Evolutionary conservation across 2,888 invertebrate genomes (phyloP).

Genomic region (Lottia gigantea): DNA sequence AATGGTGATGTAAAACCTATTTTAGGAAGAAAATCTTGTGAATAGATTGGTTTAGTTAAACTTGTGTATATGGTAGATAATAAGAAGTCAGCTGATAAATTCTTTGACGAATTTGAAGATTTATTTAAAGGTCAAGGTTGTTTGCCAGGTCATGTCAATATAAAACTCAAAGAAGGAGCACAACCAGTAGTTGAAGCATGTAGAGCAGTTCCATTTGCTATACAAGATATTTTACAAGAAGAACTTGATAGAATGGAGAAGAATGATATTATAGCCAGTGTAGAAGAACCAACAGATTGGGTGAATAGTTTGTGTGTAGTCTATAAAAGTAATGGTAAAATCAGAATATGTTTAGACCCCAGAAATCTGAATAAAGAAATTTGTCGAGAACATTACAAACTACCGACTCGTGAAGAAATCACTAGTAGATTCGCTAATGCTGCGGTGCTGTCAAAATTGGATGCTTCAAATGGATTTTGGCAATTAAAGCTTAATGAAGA

Average conservation of each 20-base stretch:
- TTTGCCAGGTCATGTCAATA: slow-evolving; percentile 29
- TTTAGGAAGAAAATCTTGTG: slow-evolving; percentile 17
- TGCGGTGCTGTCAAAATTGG: slow-evolving; percentile 32
- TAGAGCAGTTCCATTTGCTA: slow-evolving; percentile 32
- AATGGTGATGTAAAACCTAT: slow-evolving; percentile 11
- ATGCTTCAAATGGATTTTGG: slow-evolving; percentile 37
- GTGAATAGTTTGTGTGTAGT: slow-evolving; percentile 36
- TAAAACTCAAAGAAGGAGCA: slow-evolving; percentile 25
- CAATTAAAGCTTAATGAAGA: slow-evolving; percentile 25
- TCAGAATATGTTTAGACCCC: slow-evolving; percentile 40
- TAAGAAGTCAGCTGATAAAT: slow-evolving; percentile 8
- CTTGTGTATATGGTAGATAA: slow-evolving; percentile 15
- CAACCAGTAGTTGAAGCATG: slow-evolving; percentile 33
- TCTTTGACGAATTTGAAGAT: slow-evolving; percentile 20
- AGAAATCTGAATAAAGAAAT: slow-evolving; percentile 37
- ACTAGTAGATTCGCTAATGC: slow-evolving; percentile 29
- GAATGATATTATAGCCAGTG: slow-evolving; percentile 30
- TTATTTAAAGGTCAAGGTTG: slow-evolving; percentile 35
- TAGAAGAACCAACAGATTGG: slow-evolving; percentile 41
- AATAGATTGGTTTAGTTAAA: slow-evolving; percentile 18
- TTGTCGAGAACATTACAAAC: slow-evolving; percentile 33
- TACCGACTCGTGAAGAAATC: slow-evolving; percentile 38
- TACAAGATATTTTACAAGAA: slow-evolving; percentile 30
- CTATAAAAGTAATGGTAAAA: slow-evolving; percentile 33
- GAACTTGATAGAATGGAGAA: slow-evolving; percentile 32